Base-by-base conservation (phyloP, 2,113 vertebrate species). In the Parus major region DNA sequence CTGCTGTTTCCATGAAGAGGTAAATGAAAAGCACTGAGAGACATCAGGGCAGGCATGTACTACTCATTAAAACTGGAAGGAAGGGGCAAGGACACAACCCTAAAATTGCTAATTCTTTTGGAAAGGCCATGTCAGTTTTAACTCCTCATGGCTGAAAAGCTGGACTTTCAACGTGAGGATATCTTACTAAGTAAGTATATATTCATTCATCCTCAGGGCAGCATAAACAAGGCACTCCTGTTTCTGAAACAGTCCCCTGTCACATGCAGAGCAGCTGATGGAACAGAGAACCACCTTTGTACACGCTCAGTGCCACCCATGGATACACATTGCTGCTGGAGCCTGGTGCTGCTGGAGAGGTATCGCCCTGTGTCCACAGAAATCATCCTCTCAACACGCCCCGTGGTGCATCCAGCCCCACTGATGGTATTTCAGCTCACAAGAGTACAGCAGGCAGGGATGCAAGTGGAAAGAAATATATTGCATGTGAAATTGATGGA, bases 191-290 rank as follows among this genome's bases (percentile, higher is more conserved):
- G 50, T 72, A 52, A 82, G 68, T 55, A 19, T 52, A 33, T 75
- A 47, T 36, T 15, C 42, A 64, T 80, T 86, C 65, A 71, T 60
- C 31, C 49, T 88, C 19, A 1, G 36, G 49, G 29, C 61, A 94
- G 65, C 57, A 28, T 5, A 53, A 88, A 90, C 64, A 90, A 96
- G 90, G 88, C 95, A 47, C 82, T 94, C 22, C 86, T 93, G 52
- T 90, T 93, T 81, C 80, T 0, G 2, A 86, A 81, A 41, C 56
- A 81, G 52, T 20, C 36, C 36, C 56, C 50, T 79, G 70, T 95
- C 93, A 95, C 72, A 84, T 14, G 22, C 61, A 57, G 76, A 93
- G 83, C 86, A 88, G 93, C 92, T 96, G 94, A 84, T 61, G 33
- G 85, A 90, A 86, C 79, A 86, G 91, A 89, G 83, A 71, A 19